Conservation (phyloP, 2,888 invertebrate genomes). For the Caenorhabditis afra region DNA sequence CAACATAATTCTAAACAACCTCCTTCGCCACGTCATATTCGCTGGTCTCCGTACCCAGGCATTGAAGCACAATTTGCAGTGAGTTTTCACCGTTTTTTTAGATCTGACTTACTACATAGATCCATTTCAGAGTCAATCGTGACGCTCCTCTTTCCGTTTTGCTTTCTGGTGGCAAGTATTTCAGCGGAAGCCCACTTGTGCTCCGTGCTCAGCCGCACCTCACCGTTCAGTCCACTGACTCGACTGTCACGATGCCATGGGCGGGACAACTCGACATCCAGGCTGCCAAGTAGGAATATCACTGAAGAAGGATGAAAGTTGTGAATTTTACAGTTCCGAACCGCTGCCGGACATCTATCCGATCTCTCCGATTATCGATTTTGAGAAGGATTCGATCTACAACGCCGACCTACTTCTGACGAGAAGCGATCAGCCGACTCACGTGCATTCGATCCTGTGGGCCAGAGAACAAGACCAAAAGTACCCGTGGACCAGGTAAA, state of each 20-base stretch:
- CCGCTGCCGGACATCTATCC: constrained; percentile 74
- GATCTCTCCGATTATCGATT: constrained; percentile 76
- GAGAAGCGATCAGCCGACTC: constrained; percentile 33
- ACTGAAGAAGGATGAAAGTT: background rate
- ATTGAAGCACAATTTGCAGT: constrained; percentile 61
- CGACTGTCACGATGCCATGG: constrained; percentile 55
- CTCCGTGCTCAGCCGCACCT: constrained; percentile 77
- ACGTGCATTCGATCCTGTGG: constrained; percentile 74
- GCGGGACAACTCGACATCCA: constrained; percentile 67
- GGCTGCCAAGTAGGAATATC: constrained; percentile 61
- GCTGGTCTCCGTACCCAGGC: constrained; percentile 63
- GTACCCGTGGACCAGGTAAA: constrained; percentile 79
- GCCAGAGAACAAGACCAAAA: constrained; percentile 77
- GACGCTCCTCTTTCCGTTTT: constrained; percentile 71
- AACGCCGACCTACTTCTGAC: constrained; percentile 73
- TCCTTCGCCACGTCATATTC: constrained; percentile 71
- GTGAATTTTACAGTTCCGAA: constrained; percentile 63
- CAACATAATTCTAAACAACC: constrained; percentile 77
- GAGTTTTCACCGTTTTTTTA: no score
- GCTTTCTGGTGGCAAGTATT: constrained; percentile 62
- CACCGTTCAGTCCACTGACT: constrained; percentile 67
- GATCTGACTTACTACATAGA: no score
- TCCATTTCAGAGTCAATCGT: constrained; percentile 60
- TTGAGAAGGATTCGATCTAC: constrained; percentile 74
- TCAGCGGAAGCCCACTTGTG: constrained; percentile 69